These are phyloP conservation scores for Caenorhabditis sulstoni DNA, from an alignment of 2,888 invertebrate species.

Conservation along the genomic window DNA sequence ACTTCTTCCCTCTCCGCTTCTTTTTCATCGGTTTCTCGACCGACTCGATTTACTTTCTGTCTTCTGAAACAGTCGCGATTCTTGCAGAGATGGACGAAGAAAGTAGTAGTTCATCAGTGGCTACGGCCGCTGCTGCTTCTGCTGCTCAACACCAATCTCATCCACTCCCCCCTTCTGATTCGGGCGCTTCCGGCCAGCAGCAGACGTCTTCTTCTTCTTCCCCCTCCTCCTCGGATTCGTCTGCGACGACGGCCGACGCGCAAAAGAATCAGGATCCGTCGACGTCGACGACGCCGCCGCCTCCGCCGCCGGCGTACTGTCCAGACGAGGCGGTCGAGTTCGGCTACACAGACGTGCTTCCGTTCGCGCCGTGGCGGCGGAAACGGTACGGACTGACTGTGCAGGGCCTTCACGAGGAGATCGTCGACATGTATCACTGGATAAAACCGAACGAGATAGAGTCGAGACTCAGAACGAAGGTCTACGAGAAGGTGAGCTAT, in stretches of 20 bases:
- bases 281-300: slow-evolving; percentile 16
- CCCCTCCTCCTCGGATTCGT: not conserved
- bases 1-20: slow-evolving; percentile 1
- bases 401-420: slow-evolving; percentile 90
- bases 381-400: slow-evolving; percentile 67
- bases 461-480: slow-evolving; percentile 90
- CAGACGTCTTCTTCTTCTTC: slow-evolving; percentile 8
- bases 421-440: slow-evolving; percentile 95
- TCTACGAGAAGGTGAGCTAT: slow-evolving; percentile 88
- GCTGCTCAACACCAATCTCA: too few relatives aligned
- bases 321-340: slow-evolving; percentile 19
- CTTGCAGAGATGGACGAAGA: slow-evolving; percentile 42
- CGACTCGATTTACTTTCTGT: not conserved
- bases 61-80: not conserved
- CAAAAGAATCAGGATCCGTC: slow-evolving; percentile 32
- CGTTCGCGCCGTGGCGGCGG: slow-evolving; percentile 68
- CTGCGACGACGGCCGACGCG: not conserved
- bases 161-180: not conserved
- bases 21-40: not conserved
- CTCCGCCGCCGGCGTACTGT: too few relatives aligned
- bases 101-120: not conserved
- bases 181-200: not conserved
- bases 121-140: too few relatives aligned
- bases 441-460: slow-evolving; percentile 95
- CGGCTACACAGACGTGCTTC: slow-evolving; percentile 53